These are phyloP conservation scores for Platalea minor DNA, from an alignment of 2,797 vertebrate species.

Conservation along the genomic window DNA sequence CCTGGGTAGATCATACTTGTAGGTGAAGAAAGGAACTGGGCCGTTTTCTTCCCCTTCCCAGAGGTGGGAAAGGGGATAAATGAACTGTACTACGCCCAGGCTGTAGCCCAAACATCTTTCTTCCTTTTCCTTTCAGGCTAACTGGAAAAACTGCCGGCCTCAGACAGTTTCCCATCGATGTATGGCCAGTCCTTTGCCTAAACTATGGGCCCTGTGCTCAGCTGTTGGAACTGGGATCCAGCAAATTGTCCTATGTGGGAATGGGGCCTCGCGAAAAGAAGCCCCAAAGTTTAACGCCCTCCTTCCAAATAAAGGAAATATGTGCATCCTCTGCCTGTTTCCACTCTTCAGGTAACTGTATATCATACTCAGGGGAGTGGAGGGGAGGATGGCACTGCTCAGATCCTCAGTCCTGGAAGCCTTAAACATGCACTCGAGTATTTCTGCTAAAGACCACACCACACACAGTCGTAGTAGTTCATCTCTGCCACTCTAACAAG, in stretches of 20 bases:
- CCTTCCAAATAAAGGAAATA: neutral
- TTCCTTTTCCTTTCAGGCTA: neutral
- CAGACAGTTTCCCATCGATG: neutral
- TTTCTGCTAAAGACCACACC: neutral
- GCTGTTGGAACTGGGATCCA: neutral
- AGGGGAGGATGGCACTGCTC: neutral
- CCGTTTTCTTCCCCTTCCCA: neutral
- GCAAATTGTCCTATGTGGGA: neutral
- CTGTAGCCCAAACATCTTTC: neutral
- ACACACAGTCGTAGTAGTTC: accelerated
- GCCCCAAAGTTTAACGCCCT: neutral
- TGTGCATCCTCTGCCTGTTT: accelerated
- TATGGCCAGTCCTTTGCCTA: accelerated
- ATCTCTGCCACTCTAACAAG: neutral
- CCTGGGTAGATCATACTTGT: accelerated
- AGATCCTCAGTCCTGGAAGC: neutral
- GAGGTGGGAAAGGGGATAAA: neutral
- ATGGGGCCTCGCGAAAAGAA: neutral
- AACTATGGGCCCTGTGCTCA: neutral
- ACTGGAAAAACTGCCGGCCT: neutral
- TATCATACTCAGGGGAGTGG: accelerated
- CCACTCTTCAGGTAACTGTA: neutral
- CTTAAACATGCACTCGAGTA: accelerated
- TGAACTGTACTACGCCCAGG: neutral
- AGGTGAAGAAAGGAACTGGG: neutral